A percentile compares a stretch with the other conserved stretches of the same genome.
phyloP scores from a whole-genome alignment of 2,888 invertebrate genomes.

The Crossocerus cetratus region DNA sequence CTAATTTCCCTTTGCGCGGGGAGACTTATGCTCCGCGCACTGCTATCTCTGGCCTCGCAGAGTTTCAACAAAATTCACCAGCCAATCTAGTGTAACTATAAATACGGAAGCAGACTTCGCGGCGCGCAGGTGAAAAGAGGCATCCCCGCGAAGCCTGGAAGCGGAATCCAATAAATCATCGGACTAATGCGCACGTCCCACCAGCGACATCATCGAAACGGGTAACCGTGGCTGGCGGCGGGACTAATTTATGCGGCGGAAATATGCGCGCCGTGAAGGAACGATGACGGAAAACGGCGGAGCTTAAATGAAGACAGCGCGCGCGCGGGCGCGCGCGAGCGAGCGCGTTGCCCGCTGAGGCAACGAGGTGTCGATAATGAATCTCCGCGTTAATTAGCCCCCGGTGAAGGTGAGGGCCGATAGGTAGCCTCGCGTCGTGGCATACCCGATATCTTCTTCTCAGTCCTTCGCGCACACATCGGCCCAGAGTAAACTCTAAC shows the following conservation, averaged over 20 bases:
- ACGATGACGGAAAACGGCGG: conserved; percentile 44
- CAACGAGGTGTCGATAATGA: conserved; percentile 73
- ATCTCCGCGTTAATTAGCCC: conserved; percentile 73
- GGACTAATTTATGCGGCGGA: neutral
- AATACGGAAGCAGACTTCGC: no score
- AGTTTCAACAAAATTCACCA: no score
- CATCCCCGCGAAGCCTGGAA: no score
- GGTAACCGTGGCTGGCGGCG: no score
- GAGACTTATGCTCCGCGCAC: neutral
- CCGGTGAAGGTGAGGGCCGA: conserved; percentile 63
- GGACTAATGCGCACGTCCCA: conserved; percentile 2
- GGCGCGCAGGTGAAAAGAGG: no score
- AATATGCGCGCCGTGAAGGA: neutral
- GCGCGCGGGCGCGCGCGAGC: no score
- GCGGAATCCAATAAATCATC: conserved; percentile 5
- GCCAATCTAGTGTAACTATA: no score
- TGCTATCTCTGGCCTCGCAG: no score
- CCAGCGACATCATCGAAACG: neutral
- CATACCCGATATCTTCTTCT: conserved; percentile 68
- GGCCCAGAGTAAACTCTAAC: conserved; percentile 66
- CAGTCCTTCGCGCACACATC: conserved; percentile 35
- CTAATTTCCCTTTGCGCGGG: conserved; percentile 48
- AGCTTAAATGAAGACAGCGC: conserved; percentile 68
- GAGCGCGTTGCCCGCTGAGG: conserved; percentile 34
- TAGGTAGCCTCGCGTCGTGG: conserved; percentile 69